A percentile compares a stretch with the other conserved stretches of the same genome.
These are phyloP conservation scores for Notospermus geniculatus DNA, from an alignment of 1,140 invertebrate genomes.

Conservation along the genomic window DNA sequence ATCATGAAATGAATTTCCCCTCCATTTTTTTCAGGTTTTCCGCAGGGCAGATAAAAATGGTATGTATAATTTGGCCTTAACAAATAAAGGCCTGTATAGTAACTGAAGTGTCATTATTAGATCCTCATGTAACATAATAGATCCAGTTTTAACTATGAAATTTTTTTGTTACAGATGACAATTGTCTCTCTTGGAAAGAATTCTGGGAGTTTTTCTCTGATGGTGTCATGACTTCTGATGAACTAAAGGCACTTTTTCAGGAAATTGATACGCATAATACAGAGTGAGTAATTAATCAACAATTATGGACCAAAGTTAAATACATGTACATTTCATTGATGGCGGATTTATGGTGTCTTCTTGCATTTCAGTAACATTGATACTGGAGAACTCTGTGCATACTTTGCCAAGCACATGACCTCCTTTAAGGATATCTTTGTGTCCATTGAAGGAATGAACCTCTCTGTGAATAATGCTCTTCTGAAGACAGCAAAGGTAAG, in stretches of 20 bases:
- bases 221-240: constrained; percentile 47
- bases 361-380: constrained; percentile 40
- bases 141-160: neutral
- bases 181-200: constrained; percentile 46
- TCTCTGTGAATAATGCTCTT: constrained; percentile 36
- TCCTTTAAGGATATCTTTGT: constrained; percentile 42
- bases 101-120: no score
- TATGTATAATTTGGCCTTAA: constrained; percentile 19
- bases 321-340: no score
- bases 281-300: constrained; percentile 36
- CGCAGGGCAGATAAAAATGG: constrained; percentile 47
- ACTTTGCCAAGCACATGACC: constrained; percentile 42
- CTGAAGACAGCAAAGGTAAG: constrained; percentile 34
- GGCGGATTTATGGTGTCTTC: no score
- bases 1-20: no score
- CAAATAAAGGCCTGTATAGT: neutral
- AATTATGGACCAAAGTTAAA: no score
- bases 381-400: constrained; percentile 41
- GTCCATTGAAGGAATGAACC: constrained; percentile 38
- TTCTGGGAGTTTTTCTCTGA: constrained; percentile 48
- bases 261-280: constrained; percentile 51
- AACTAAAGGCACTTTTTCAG: constrained; percentile 39
- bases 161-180: constrained; percentile 38
- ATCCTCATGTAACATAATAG: no score
- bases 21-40: constrained; percentile 38